These are phyloP conservation scores for Salticus scenicus DNA, from an alignment of 2,888 invertebrate genomes.

Conservation along the genomic window DNA sequence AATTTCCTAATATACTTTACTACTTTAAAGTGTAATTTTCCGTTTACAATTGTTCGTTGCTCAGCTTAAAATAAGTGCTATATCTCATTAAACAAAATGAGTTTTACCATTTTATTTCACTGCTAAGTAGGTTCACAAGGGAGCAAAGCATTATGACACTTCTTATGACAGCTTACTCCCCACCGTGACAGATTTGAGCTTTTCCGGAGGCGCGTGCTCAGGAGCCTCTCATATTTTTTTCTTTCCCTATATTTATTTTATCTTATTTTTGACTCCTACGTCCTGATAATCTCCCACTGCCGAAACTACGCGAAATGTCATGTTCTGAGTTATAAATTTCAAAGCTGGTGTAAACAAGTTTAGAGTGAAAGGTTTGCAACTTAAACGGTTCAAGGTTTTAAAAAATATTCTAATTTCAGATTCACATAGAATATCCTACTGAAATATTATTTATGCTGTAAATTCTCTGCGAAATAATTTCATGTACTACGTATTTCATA, in stretches of 20 bases:
- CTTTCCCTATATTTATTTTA: conserved; percentile 2
- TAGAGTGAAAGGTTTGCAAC: background rate
- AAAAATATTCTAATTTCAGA: too few relatives aligned
- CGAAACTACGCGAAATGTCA: background rate
- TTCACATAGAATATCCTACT: too few relatives aligned
- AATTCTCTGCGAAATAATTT: too few relatives aligned
- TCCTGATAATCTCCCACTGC: background rate
- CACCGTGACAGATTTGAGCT: background rate
- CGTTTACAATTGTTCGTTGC: too few relatives aligned
- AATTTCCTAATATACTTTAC: too few relatives aligned
- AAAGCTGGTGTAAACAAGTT: background rate
- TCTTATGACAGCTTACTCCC: background rate
- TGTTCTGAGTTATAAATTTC: background rate
- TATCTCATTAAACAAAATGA: too few relatives aligned
- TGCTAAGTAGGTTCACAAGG: too few relatives aligned
- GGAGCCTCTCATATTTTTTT: background rate
- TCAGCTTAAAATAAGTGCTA: too few relatives aligned
- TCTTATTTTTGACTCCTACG: conserved; percentile 19
- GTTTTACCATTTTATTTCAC: too few relatives aligned
- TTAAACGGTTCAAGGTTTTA: background rate
- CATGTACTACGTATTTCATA: too few relatives aligned
- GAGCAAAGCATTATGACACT: background rate
- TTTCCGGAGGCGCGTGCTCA: background rate
- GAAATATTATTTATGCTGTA: too few relatives aligned
- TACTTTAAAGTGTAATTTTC: too few relatives aligned